These are phyloP conservation scores for Macroramphosus scolopax DNA, from an alignment of 2,797 vertebrate species.

Conservation along the genomic window DNA sequence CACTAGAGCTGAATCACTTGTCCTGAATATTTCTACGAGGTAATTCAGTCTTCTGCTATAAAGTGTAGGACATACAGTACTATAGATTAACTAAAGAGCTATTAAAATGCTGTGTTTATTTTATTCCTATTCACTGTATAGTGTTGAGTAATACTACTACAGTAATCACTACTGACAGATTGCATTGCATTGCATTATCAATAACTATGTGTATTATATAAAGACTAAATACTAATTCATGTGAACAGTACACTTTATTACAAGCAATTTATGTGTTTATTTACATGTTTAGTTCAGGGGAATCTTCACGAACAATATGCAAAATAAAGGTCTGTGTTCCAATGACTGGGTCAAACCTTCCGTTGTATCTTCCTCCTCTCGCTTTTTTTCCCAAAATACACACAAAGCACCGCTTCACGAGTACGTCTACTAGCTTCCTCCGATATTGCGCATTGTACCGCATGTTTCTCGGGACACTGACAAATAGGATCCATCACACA, in stretches of 20 bases:
- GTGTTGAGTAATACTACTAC: too few relatives aligned
- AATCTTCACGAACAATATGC: too few relatives aligned
- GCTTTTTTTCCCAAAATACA: conserved; percentile 2
- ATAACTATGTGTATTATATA: too few relatives aligned
- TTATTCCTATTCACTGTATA: too few relatives aligned
- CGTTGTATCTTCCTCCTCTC: too few relatives aligned
- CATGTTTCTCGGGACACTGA: conserved; percentile 71
- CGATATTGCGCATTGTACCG: conserved; percentile 65
- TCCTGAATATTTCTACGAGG: conserved; percentile 28
- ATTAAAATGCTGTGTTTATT: too few relatives aligned
- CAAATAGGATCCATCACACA: conserved; percentile 79
- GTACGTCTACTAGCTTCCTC: conserved; percentile 45
- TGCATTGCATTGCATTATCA: too few relatives aligned
- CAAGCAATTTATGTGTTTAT: not conserved
- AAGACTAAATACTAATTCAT: too few relatives aligned
- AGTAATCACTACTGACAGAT: too few relatives aligned
- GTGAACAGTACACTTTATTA: too few relatives aligned
- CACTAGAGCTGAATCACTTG: conserved; percentile 33
- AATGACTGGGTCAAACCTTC: too few relatives aligned
- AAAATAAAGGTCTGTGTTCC: too few relatives aligned
- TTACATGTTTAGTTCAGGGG: not conserved
- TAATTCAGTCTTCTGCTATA: conserved; percentile 16
- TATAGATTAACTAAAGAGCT: conserved; percentile 12
- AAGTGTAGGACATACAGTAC: conserved; percentile 19
- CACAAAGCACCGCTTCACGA: conserved; percentile 25